Percentiles rank a stretch among this genome's conserved stretches.
Evolutionary conservation across 2,888 invertebrate species (phyloP).

Genomic region (Rhingia rostrata): DNA sequence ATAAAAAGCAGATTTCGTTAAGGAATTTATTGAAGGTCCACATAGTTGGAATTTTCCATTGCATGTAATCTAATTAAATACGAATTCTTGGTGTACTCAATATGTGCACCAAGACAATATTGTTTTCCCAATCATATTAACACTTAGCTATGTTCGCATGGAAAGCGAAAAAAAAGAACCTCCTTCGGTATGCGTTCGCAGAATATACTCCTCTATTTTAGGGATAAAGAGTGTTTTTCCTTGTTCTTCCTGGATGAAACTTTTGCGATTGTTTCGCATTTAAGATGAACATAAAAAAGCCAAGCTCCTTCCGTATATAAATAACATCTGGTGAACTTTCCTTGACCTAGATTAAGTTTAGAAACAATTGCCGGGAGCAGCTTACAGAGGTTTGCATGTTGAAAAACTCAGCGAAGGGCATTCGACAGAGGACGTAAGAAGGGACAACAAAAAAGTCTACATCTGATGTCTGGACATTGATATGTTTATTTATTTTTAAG

Average conservation of each 20-base stretch:
- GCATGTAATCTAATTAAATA: no score
- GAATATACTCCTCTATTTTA: neutral
- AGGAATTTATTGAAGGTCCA: no score
- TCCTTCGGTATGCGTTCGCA: neutral
- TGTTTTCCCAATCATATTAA: no score
- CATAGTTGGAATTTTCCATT: no score
- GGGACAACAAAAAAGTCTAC: no score
- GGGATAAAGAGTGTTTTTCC: conserved; percentile 3
- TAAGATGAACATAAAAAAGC: conserved; percentile 41
- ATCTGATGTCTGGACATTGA: no score
- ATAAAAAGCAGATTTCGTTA: no score
- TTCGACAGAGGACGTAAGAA: no score
- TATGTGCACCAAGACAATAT: no score
- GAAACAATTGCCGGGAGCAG: conserved; percentile 43
- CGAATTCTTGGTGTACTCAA: no score
- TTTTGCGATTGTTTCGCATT: conserved; percentile 37
- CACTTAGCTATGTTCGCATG: no score
- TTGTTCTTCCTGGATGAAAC: conserved; percentile 8
- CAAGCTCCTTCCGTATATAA: conserved; percentile 40
- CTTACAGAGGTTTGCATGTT: conserved; percentile 32
- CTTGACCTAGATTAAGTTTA: conserved; percentile 55
- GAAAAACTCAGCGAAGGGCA: neutral
- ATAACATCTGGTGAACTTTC: conserved; percentile 53
- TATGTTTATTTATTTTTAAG: no score
- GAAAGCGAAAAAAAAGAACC: neutral